Evolutionary conservation across 2,888 invertebrate species (phyloP), one percentile per base, ranked within the genome.

Genomic region (Pterostichus madidus): DNA sequence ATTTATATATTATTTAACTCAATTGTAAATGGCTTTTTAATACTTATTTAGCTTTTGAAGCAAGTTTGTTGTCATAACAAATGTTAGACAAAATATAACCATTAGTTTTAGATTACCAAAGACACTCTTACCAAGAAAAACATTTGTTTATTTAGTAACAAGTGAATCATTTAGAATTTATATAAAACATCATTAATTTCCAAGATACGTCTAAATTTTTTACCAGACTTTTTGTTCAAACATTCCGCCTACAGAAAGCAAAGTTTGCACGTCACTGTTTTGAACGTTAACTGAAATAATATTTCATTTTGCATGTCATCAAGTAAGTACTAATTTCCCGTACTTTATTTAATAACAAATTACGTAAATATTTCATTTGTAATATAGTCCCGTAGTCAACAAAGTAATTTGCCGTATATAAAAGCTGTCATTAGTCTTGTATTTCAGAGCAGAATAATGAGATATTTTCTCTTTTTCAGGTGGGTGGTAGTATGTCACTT

Each of bases 331-430:
- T 56, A 61, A 61, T 61, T 61, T 61, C 31, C 61, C 35, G 5
- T 35, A 64, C 35, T 64, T 64, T 64, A 64, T 64, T 64, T 64
- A 64, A 64, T 64, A 64, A 64, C 64, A 64, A 64, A 64, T 64
- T 64, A 13, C 64, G 8, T 5, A 64, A 35, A 64, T 64, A 64
- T 64, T 64, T 64, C 64, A 64, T n/a, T n/a, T n/a, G n/a, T n/a
- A 11, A 31, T 64, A 11, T 4, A 64, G n/a, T 35, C 13, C 35
- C 4, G 64, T 39, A 6, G 64, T 64, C 64, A 64, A 64, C 64
- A 64, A 31, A 31, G 32, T 32, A 64, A 64, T 64, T 64, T 64
- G 13, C 64, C 10, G 64, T 4, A 35, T 13, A 64, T 6, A 6
- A 64, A n/a, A 32, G 31, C 35, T 32, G n/a, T 64, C 64, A 64